A percentile compares a stretch with the other conserved stretches of the same genome.
phyloP scores from a whole-genome alignment of 2,888 invertebrate species.

The Antheraea yamamai region DNA sequence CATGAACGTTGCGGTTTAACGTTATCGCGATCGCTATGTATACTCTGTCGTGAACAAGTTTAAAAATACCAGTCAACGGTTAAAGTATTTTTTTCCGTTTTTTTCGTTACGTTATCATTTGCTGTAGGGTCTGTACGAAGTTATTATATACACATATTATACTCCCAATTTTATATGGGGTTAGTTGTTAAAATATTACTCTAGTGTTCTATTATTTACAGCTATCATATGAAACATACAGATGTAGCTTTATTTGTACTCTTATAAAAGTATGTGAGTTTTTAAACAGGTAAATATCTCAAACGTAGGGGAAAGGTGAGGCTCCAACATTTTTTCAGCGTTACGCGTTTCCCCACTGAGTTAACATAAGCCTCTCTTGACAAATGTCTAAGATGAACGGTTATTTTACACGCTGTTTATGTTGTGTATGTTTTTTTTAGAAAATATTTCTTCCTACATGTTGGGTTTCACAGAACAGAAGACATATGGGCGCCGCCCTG shows the following conservation, averaged over 20 bases:
- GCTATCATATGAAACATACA: neutral
- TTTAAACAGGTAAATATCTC: slow-evolving; percentile 58
- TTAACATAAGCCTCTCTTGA: slow-evolving; percentile 77
- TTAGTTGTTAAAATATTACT: neutral
- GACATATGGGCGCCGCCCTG: slow-evolving; percentile 19
- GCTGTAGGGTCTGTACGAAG: neutral
- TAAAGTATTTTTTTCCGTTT: neutral
- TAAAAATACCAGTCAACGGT: slow-evolving; percentile 27
- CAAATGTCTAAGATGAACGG: slow-evolving; percentile 80
- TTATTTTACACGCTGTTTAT: slow-evolving; percentile 75
- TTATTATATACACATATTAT: neutral
- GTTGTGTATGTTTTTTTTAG: slow-evolving; percentile 58
- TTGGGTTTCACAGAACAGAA: slow-evolving; percentile 53
- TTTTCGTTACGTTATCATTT: neutral
- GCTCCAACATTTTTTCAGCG: slow-evolving; percentile 56
- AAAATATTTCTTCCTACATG: slow-evolving; percentile 52
- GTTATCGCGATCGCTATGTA: slow-evolving; percentile 18
- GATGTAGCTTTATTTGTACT: neutral
- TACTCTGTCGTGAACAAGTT: neutral
- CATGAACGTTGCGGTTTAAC: slow-evolving; percentile 26
- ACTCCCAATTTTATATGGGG: too few relatives aligned
- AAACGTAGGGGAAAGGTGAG: slow-evolving; percentile 48
- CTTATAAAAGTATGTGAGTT: slow-evolving; percentile 47
- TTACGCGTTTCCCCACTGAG: slow-evolving; percentile 68
- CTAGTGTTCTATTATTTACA: neutral